Percentiles rank a stretch among this genome's conserved stretches.
Evolutionary conservation across 2,888 invertebrate species (phyloP).

Genomic region (Lycocerus yunnanus): DNA sequence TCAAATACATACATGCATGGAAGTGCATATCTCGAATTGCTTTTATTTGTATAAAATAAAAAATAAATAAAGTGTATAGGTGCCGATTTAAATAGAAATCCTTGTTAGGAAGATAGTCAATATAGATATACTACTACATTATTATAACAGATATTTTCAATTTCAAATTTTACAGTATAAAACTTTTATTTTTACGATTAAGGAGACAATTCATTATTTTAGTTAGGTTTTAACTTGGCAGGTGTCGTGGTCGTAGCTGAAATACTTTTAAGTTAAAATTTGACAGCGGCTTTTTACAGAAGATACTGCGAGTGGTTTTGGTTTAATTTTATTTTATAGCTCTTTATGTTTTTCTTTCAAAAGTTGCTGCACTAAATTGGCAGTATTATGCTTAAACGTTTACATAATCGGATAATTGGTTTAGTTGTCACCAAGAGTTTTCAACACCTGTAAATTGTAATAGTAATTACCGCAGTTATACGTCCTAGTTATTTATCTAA

Average conservation of each 20-base stretch:
- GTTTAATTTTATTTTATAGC: too few species aligned
- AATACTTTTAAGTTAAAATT: neutral
- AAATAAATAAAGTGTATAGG: neutral
- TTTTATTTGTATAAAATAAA: neutral
- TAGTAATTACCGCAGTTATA: neutral
- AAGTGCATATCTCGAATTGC: neutral
- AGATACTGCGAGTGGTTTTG: too few species aligned
- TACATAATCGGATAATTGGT: neutral
- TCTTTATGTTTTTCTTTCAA: neutral
- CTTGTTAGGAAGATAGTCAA: neutral
- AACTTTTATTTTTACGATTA: neutral
- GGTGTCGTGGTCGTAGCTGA: neutral
- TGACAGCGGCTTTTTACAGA: neutral
- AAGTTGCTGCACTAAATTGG: neutral
- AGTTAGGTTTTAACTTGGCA: neutral
- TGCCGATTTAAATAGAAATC: neutral
- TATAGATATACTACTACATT: too few species aligned
- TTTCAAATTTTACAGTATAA: neutral
- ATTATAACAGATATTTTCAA: neutral
- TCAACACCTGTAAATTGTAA: neutral
- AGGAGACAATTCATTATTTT: neutral
- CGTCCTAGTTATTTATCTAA: neutral
- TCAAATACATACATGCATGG: neutral
- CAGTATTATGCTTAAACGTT: neutral
- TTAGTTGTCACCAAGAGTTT: neutral